phyloP scores from a whole-genome alignment of 2,888 invertebrate genomes.

The Caenorhabditis sp. region DNA sequence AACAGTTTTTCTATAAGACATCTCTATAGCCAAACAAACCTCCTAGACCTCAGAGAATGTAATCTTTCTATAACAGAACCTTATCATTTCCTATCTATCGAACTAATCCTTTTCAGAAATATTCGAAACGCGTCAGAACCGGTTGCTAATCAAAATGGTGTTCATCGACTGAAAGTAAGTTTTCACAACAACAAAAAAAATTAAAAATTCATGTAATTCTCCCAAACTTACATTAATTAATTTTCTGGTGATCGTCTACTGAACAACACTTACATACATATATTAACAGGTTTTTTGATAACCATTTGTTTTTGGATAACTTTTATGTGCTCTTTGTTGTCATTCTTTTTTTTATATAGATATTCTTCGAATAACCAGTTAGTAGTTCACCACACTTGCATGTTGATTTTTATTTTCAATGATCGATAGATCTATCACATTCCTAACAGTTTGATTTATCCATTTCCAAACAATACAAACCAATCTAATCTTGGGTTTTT shows the following conservation, averaged over 20 bases:
- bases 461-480: background rate
- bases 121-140: slow-evolving; percentile 35
- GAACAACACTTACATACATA: slow-evolving; percentile 26
- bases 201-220: background rate
- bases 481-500: slow-evolving; percentile 2
- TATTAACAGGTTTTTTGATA: slow-evolving; percentile 20
- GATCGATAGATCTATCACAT: too few relatives aligned
- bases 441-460: background rate
- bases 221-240: background rate
- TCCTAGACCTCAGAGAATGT: too few relatives aligned
- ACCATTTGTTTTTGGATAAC: slow-evolving; percentile 12
- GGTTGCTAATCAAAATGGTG: slow-evolving; percentile 11
- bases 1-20: too few relatives aligned
- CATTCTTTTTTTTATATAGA: background rate
- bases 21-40: too few relatives aligned
- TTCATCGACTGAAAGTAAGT: slow-evolving; percentile 44
- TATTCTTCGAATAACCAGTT: background rate
- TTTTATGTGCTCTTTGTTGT: slow-evolving; percentile 22
- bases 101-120: slow-evolving; percentile 40
- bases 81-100: background rate
- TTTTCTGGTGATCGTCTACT: slow-evolving; percentile 39
- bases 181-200: slow-evolving; percentile 5
- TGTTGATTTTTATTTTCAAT: background rate
- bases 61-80: too few relatives aligned
- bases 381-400: background rate